These are phyloP conservation scores for Drosophila longiperda DNA, from an alignment of 2,888 invertebrate species.

Conservation along the genomic window DNA sequence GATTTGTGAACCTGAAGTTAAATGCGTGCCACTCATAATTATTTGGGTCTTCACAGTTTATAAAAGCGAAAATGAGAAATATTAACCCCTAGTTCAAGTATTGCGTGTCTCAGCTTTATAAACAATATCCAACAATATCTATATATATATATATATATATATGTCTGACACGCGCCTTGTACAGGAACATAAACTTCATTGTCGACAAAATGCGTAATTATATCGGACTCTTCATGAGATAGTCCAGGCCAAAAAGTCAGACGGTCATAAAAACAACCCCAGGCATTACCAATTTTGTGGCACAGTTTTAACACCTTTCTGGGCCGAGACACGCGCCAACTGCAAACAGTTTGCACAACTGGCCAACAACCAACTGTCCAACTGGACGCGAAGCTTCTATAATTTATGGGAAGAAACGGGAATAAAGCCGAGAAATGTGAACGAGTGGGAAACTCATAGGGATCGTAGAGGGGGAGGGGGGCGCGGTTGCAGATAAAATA, in stretches of 20 bases:
- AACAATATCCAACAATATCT: slow-evolving; percentile 20
- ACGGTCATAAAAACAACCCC: slow-evolving; percentile 61
- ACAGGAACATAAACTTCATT: slow-evolving; percentile 74
- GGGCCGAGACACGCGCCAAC: slow-evolving; percentile 64
- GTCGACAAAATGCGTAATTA: slow-evolving; percentile 78
- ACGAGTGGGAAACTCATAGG: slow-evolving; percentile 20
- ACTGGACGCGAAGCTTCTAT: slow-evolving; percentile 35
- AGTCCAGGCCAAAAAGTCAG: slow-evolving; percentile 54
- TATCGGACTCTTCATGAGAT: slow-evolving; percentile 37
- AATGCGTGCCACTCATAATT: slow-evolving; percentile 28
- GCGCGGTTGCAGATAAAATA: not conserved
- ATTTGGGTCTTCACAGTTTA: slow-evolving; percentile 48
- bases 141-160: slow-evolving; percentile 1
- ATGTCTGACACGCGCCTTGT: slow-evolving; percentile 62
- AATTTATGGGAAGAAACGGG: slow-evolving; percentile 47
- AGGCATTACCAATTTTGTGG: slow-evolving; percentile 65
- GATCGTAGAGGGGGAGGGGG: not conserved
- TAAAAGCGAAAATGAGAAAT: slow-evolving; percentile 31
- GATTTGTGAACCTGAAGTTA: not conserved
- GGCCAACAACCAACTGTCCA: slow-evolving; percentile 23
- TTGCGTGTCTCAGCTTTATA: slow-evolving; percentile 56
- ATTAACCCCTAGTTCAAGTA: slow-evolving; percentile 62
- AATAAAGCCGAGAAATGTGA: slow-evolving; percentile 29
- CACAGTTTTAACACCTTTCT: slow-evolving; percentile 78
- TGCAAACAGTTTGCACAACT: slow-evolving; percentile 64